Evolutionary conservation across 1,140 invertebrate genomes (phyloP), one percentile per base, ranked within the genome.

Genomic region (Tribolium madens): DNA sequence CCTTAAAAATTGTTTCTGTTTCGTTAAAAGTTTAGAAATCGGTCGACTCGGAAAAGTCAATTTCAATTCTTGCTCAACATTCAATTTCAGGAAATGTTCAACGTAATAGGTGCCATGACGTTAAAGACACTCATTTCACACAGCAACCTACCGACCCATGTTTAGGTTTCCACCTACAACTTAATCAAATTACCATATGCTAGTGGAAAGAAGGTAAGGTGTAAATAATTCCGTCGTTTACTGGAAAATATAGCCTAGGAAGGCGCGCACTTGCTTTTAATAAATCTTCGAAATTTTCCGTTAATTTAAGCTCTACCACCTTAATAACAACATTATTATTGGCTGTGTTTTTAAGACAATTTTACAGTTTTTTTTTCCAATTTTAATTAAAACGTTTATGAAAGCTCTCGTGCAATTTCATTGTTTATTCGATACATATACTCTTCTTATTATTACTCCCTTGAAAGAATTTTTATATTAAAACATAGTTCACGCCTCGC

Each of bases 201-300:
- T 64, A 42, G 10, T 64, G n/a, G 57, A 64, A 64, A 64, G 57
- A 64, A 64, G n/a, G 53, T 12, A 33, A 33, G 57, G 21, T 31
- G 14, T 64, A 64, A 64, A 64, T 64, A 64, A 64, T 64, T 14
- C 21, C 26, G 57, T 57, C 18, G 17, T 64, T 33, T 64, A 18
- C 21, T 7, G 57, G 57, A 14, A 64, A 31, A 64, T 64, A 33
- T 33, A 13, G 4, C 21, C 14, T n/a, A 64, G 57, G 21, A 33
- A 64, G 57, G 36, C 57, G 57, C 57, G 7, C 14, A 64, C 26
- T 64, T 64, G 10, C 5, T 13, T 2, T 64, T 31, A 64, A 31
- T 64, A 57, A 57, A 57, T 57, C 21, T 64, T n/a, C 3, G n/a
- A 31, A 31, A 64, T 64, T 12, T 64, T 21, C 21, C 57, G 7